These are phyloP conservation scores for Corydoras sp. DNA, from an alignment of 2,113 vertebrate genomes.

Conservation along the genomic window DNA sequence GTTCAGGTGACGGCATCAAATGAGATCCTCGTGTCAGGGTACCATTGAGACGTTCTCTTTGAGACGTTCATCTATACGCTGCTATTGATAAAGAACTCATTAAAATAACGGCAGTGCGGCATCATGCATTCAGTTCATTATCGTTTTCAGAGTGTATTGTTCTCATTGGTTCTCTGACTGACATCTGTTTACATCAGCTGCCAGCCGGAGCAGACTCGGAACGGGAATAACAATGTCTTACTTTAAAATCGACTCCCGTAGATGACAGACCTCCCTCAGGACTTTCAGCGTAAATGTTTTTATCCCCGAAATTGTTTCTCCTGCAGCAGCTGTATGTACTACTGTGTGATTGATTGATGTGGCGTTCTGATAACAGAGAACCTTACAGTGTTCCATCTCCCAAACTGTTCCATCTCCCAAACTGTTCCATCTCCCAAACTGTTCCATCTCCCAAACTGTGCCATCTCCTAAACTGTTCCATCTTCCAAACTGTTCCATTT, in stretches of 20 bases:
- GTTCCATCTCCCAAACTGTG: no score
- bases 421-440: no score
- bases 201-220: constrained; percentile 23
- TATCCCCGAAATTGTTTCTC: constrained; percentile 24
- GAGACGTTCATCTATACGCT: background rate
- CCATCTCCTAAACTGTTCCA: no score
- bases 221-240: constrained; percentile 29
- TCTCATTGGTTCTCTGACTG: constrained; percentile 15
- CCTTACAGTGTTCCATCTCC: background rate
- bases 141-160: constrained; percentile 9
- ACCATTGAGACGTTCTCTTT: background rate
- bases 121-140: constrained; percentile 18
- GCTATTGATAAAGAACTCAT: constrained; percentile 13
- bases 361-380: constrained; percentile 14
- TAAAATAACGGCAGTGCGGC: background rate
- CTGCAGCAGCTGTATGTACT: constrained; percentile 28
- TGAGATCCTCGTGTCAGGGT: constrained; percentile 19
- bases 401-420: no score
- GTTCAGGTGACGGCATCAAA: background rate
- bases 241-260: constrained; percentile 9
- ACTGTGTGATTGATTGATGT: constrained; percentile 25
- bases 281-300: constrained; percentile 24
- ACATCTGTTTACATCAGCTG: constrained; percentile 30
- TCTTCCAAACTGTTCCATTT: no score
- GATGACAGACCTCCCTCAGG: constrained; percentile 39